Evolutionary conservation across 2,888 invertebrate genomes (phyloP), one percentile per base, ranked within the genome.

Genomic region (Suillia variegata): DNA sequence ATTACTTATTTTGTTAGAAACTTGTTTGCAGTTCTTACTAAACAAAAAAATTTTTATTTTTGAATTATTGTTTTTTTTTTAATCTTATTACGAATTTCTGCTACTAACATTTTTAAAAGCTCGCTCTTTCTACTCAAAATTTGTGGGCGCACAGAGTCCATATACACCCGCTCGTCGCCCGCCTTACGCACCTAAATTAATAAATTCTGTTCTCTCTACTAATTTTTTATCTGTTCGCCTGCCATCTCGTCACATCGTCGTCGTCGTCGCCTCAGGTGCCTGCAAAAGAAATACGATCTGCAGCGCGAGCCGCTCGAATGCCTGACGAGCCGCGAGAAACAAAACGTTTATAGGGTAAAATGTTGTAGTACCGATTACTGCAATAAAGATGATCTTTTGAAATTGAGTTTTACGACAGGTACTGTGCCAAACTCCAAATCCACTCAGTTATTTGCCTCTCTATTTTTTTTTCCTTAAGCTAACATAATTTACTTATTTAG

Each of bases 311-410:
- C 82, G 68, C 71, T 82, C 66, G 80, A 81, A 76, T 82, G 82
- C 76, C 79, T 81, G 69, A 74, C 80, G 66, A 80, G 74, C 74
- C 78, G 73, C 74, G 74, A 76, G 69, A 82, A 79, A 76, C 70
- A 75, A 69, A 69, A 80, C 71, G 65, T 76, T 66, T 82, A 72
- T 80, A 79, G 70, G 74, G 75, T 82, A 73, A 71, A 77, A 67
- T 82, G 82, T 80, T 82, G 82, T 77, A 74, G 73, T 66, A 75
- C 71, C 68, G 82, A 82, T 77, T 82, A 78, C 79, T 83, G 82
- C 81, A 83, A 83, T 77, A 81, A 79, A 73, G 76, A 81, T 70
- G 79, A 77, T 71, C 70, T 81, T 68, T 73, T 81, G 71, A 77
- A 73, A 73, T 75, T 76, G 79, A 74, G 74, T 72, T 77, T 80